Base-by-base conservation (phyloP, 1,140 invertebrate species). In the Neuroterus valhalla region DNA sequence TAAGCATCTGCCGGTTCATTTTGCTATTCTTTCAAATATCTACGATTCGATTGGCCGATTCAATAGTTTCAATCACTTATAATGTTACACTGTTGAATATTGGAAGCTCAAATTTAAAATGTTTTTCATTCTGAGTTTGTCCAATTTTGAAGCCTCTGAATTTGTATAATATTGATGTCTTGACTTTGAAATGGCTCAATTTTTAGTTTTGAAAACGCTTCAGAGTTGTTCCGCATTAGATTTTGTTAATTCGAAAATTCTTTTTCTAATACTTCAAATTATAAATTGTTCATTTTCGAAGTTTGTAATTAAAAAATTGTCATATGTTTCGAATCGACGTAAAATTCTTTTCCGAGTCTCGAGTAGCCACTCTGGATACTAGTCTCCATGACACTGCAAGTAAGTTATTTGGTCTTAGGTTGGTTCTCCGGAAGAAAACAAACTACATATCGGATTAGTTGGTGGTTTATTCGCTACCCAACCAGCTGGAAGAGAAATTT, bases 381-480 rank as follows among this genome's bases (percentile, higher is more conserved):
- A 38, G 42, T 70, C n/a, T 43, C 3, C 11, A 0, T 17, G 23
- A 46, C 12, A 45, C 44, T 72, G 2, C 17, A 38, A 43, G 11
- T 43, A 17, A 31, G 23, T 26, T 23, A 46, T 68, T 26, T 50
- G 68, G 19, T 72, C 43, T 23, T 82, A 95, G 94, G 89, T 94
- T 75, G 94, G 94, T 1, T 89, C 91, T 1, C 93, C 94, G 2
- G 94, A 95, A 78, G 95, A 96, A 87, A 91, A 90, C 2, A 97
- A 97, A 90, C 93, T 94, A 79, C 94, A 96, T 80, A 91, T 98
- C 17, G 93, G 94, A 5, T 85, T 98, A 21, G 89, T 98, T 14
- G 97, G 96, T 43, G 96, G 96, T 26, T 84, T 98, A 38, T 96
- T 95, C 85, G 94, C 94, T 6, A 94, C 95, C 10, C 95, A 98